These are phyloP conservation scores for Drosophila pullipes DNA, from an alignment of 2,888 invertebrate genomes.

Conservation along the genomic window DNA sequence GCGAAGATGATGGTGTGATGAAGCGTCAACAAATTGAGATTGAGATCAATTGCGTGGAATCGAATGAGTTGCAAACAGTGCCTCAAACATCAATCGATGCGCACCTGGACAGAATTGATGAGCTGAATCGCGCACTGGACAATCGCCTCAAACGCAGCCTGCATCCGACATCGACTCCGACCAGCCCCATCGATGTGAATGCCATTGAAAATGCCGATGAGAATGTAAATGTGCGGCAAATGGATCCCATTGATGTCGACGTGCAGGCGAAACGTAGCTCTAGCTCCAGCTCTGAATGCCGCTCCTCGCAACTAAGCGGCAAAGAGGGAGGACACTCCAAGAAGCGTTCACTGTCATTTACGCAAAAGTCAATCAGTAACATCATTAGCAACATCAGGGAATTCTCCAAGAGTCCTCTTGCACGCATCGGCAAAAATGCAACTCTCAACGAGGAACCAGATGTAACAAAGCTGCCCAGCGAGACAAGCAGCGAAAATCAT, in stretches of 20 bases:
- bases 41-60: constrained; percentile 75
- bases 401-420: constrained; percentile 82
- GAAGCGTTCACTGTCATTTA: constrained; percentile 84
- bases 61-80: background rate
- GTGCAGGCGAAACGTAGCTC: constrained; percentile 77
- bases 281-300: constrained; percentile 82
- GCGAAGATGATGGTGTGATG: constrained; percentile 47
- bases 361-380: constrained; percentile 84
- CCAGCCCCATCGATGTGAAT: constrained; percentile 71
- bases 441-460: constrained; percentile 62
- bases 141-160: constrained; percentile 82
- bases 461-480: constrained; percentile 34
- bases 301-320: constrained; percentile 63
- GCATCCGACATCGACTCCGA: constrained; percentile 42
- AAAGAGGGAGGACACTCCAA: constrained; percentile 65
- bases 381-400: constrained; percentile 84
- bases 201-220: constrained; percentile 75
- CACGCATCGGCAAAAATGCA: constrained; percentile 61
- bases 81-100: constrained; percentile 83
- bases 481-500: constrained; percentile 44
- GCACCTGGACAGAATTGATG: constrained; percentile 84
- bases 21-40: constrained; percentile 67
- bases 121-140: constrained; percentile 83
- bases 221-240: constrained; percentile 29
- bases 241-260: constrained; percentile 32